Evolutionary conservation across 2,797 vertebrate genomes (phyloP).

Genomic region (Mus minutoides): DNA sequence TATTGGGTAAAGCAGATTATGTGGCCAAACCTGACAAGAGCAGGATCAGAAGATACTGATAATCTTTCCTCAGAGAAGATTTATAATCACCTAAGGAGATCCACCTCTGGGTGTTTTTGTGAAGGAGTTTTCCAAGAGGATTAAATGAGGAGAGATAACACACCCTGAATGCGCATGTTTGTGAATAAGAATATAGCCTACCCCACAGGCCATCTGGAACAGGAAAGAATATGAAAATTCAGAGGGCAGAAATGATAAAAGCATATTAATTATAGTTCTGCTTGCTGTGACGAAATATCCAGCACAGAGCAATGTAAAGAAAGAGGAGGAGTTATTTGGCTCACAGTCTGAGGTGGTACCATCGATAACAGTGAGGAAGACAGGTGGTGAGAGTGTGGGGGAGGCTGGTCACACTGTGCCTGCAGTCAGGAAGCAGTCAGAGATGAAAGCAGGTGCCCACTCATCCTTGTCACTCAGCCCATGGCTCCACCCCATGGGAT

Average conservation of each 20-base stretch:
- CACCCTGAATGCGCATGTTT: neutral
- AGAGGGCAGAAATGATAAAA: neutral
- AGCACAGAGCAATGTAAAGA: no score
- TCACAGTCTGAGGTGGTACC: neutral
- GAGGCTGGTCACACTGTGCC: no score
- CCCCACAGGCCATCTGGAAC: neutral
- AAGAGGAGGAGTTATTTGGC: neutral
- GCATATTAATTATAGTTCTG: neutral
- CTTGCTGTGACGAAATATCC: neutral
- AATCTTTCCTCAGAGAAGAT: neutral
- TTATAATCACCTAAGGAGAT: neutral
- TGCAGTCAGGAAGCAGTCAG: neutral
- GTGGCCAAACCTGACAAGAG: neutral
- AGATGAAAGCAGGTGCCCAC: neutral
- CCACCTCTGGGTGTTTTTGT: neutral
- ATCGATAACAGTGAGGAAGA: neutral
- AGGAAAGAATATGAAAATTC: neutral
- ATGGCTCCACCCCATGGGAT: neutral
- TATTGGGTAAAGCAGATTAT: neutral
- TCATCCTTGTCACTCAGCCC: no score
- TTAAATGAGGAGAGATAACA: neutral
- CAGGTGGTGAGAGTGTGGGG: no score
- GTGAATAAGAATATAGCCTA: neutral
- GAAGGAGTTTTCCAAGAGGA: neutral
- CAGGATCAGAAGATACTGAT: neutral